Percentiles rank a stretch among this genome's conserved stretches.
Conservation (phyloP, 2,113 vertebrate species). For the western clawed frog (Xenopus tropicalis) region DNA sequence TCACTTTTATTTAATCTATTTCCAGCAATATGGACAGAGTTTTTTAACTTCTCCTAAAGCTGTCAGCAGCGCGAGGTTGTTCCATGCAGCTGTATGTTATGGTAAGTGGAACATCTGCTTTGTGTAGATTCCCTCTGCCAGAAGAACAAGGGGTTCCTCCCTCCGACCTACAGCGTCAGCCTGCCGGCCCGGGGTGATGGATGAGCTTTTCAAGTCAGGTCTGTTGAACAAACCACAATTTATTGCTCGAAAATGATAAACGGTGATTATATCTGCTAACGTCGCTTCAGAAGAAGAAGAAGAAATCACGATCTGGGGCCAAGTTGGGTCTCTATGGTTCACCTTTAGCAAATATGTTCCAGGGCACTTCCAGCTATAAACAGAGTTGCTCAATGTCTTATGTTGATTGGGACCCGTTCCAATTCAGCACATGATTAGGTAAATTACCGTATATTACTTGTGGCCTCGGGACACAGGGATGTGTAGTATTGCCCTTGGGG, state of each 20-base stretch:
- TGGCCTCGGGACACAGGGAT: too few species aligned
- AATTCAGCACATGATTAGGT: neutral
- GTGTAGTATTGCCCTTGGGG: too few species aligned
- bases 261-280: neutral
- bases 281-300: neutral
- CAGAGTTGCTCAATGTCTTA: neutral
- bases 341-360: neutral
- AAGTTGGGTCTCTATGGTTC: neutral
- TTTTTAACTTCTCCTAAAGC: constrained; percentile 10
- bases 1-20: too few species aligned
- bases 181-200: constrained; percentile 1
- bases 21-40: neutral
- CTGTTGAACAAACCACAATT: neutral
- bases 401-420: neutral
- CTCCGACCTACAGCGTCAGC: constrained; percentile 13
- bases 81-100: constrained; percentile 18
- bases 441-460: too few species aligned
- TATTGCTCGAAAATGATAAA: constrained; percentile 9
- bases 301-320: neutral
- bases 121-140: constrained; percentile 22
- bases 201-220: constrained; percentile 16
- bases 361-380: too few species aligned
- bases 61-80: constrained; percentile 7
- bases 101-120: constrained; percentile 31
- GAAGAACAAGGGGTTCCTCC: constrained; percentile 21